Percentiles rank a stretch among this genome's conserved stretches.
Conservation (phyloP, 1,140 invertebrate species). For the Lordiphosa collinella region DNA sequence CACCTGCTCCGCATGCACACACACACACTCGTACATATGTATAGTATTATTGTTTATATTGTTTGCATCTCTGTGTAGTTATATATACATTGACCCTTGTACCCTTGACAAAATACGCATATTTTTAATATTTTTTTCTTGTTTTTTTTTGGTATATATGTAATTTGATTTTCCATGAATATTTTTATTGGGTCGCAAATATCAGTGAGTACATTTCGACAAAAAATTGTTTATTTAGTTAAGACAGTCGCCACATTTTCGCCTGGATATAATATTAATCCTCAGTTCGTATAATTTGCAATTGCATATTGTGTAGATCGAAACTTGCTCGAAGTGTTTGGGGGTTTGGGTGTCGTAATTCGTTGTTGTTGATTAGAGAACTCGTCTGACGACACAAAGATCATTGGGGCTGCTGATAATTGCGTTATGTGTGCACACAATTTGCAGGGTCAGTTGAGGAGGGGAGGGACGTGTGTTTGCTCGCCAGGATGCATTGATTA, state of each 20-base stretch:
- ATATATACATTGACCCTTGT: neutral
- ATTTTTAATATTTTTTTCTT: conserved; percentile 4
- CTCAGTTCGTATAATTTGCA: conserved; percentile 56
- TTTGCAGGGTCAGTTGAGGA: conserved; percentile 3
- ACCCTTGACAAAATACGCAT: neutral
- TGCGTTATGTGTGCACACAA: conserved; percentile 40
- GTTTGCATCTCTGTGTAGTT: neutral
- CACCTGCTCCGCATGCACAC: too few species aligned
- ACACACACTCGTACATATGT: too few species aligned
- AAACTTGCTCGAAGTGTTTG: conserved; percentile 10
- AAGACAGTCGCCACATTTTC: conserved; percentile 35
- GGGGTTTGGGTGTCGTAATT: conserved; percentile 5
- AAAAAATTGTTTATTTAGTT: conserved; percentile 42
- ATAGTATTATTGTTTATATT: too few species aligned
- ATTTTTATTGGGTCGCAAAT: conserved; percentile 72
- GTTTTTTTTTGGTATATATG: conserved; percentile 4
- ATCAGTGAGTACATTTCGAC: conserved; percentile 72
- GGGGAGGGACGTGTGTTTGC: conserved; percentile 9
- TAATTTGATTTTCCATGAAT: conserved; percentile 50
- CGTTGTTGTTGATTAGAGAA: conserved; percentile 58
- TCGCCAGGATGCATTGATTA: conserved; percentile 61
- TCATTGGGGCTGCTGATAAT: conserved; percentile 51
- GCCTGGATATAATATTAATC: conserved; percentile 42
- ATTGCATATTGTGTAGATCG: conserved; percentile 24
- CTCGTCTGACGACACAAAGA: conserved; percentile 61